These are phyloP conservation scores for Contarinia nasturtii DNA, from an alignment of 1,140 invertebrate genomes.

Conservation along the genomic window DNA sequence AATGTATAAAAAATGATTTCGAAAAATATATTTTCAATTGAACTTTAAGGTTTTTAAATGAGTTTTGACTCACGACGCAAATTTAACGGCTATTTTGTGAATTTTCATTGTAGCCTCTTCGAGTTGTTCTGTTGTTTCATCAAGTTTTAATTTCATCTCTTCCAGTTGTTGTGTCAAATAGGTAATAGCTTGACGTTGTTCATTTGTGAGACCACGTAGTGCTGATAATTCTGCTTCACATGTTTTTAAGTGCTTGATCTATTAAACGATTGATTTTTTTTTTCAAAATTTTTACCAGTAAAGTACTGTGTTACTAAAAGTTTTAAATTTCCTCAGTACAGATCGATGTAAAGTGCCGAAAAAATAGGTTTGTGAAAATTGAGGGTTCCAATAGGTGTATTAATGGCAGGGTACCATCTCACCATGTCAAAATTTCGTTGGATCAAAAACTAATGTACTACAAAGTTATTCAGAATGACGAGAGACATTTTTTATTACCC, in stretches of 20 bases:
- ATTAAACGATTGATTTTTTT: no score
- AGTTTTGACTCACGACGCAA: constrained; percentile 22
- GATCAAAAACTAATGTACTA: no score
- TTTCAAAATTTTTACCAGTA: no score
- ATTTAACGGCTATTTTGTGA: constrained; percentile 22
- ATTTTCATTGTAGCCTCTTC: constrained; percentile 33
- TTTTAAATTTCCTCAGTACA: no score
- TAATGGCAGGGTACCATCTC: no score
- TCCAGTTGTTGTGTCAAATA: constrained; percentile 33
- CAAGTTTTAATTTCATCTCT: constrained; percentile 24
- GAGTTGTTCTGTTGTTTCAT: constrained; percentile 30
- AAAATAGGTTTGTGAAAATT: no score
- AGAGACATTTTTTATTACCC: no score
- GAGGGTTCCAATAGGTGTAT: no score
- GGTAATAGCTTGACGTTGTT: constrained; percentile 34
- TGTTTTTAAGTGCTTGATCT: constrained; percentile 31
- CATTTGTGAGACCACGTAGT: constrained; percentile 32
- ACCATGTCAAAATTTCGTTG: constrained; percentile 1
- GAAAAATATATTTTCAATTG: neutral
- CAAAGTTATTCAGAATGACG: no score
- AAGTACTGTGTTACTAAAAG: no score
- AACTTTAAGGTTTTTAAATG: no score
- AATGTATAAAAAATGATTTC: neutral
- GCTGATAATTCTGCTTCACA: constrained; percentile 37
- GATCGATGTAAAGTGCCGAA: no score